Percentiles rank a stretch among this genome's conserved stretches.
These are phyloP conservation scores for Tupiocoris notatus DNA, from an alignment of 2,888 invertebrate genomes.

Conservation along the genomic window DNA sequence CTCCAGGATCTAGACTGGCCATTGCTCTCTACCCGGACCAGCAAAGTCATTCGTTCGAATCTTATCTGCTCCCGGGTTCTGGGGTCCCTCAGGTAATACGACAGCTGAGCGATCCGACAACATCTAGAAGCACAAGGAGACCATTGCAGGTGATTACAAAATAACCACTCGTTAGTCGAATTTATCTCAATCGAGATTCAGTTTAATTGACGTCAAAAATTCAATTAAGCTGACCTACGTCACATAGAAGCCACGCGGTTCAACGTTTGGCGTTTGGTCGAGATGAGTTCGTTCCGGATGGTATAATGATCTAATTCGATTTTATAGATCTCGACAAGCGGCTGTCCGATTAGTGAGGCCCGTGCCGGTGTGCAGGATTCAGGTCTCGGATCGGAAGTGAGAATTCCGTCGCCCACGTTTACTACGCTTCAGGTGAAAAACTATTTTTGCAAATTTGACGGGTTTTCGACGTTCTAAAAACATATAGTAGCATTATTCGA, in stretches of 20 bases:
- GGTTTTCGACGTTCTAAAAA: too few relatives aligned
- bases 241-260: too few relatives aligned
- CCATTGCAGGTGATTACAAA: conserved; percentile 49
- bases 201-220: conserved; percentile 4
- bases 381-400: conserved; percentile 43
- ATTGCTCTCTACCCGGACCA: conserved; percentile 44
- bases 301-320: too few relatives aligned
- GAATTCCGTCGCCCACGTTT: conserved; percentile 44
- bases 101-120: conserved; percentile 49
- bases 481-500: too few relatives aligned
- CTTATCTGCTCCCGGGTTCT: conserved; percentile 46
- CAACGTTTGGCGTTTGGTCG: too few relatives aligned
- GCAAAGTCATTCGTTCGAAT: conserved; percentile 49
- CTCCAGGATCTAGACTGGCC: conserved; percentile 40
- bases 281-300: too few relatives aligned
- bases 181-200: too few relatives aligned
- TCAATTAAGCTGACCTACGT: too few relatives aligned
- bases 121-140: conserved; percentile 46
- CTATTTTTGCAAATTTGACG: too few relatives aligned
- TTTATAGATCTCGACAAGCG: conserved; percentile 27
- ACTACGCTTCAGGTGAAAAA: conserved; percentile 42
- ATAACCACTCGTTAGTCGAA: too few relatives aligned
- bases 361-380: conserved; percentile 43
- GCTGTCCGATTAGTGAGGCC: conserved; percentile 9
- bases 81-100: conserved; percentile 40